Percentiles rank a stretch among this genome's conserved stretches.
These are phyloP conservation scores for Melangyna quadrimaculata DNA, from an alignment of 2,888 invertebrate species.

Conservation along the genomic window DNA sequence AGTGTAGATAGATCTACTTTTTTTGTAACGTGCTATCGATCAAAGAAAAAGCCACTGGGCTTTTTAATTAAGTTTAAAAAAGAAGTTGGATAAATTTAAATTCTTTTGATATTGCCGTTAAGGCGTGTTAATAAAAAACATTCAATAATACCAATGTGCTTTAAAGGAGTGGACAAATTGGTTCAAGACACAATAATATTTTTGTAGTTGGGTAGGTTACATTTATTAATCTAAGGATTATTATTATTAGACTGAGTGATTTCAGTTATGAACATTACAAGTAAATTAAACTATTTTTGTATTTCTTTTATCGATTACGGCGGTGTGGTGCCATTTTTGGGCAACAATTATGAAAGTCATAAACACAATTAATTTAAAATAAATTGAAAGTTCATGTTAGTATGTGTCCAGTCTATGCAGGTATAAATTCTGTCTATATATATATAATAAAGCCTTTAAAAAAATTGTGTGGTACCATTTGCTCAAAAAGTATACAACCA, in stretches of 20 bases:
- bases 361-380: background rate
- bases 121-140: background rate
- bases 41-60: conserved; percentile 40
- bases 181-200: background rate
- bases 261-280: background rate
- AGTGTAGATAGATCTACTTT: background rate
- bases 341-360: conserved; percentile 12
- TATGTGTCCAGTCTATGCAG: too few relatives aligned
- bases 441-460: too few relatives aligned
- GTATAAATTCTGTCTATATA: too few relatives aligned
- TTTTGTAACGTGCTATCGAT: background rate
- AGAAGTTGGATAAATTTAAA: conserved; percentile 18
- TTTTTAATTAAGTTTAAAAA: background rate
- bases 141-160: conserved; percentile 19
- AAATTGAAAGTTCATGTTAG: background rate
- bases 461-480: too few relatives aligned
- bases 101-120: conserved; percentile 6
- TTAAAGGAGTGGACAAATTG: conserved; percentile 37
- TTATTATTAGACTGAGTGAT: background rate
- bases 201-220: background rate
- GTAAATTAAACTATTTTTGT: background rate
- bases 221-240: conserved; percentile 3
- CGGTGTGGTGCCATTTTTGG: conserved; percentile 33
- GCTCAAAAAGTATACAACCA: too few relatives aligned
- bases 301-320: background rate